Evolutionary conservation across 53 echinoderm and acorn worm genomes (phyloP), one percentile per base, ranked within the genome.

Genomic region (Holothuria leucospilota): DNA sequence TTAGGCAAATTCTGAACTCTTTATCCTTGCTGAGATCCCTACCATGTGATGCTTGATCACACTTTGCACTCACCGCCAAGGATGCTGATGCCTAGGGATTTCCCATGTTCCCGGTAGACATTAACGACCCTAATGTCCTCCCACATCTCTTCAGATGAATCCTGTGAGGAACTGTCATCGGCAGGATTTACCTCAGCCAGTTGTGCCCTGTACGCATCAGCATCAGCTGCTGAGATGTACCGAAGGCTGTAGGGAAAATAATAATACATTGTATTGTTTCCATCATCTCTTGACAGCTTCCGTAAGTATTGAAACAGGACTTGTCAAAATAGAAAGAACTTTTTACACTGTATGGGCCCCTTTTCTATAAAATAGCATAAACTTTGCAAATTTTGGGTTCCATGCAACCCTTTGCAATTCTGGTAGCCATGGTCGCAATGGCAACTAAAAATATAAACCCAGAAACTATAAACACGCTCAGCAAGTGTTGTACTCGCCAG

Each of bases 31-130:
- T 18, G 18, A 15, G 56, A 2, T 16, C 56, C 7, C 81, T 15
- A 21, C 2, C 1, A 25, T 46, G 56, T 24, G 24, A 4, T 56
- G 16, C 18, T 56, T 56, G 10, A 49, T 1, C 3, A 52, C 11
- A 29, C 3, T 78, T 12, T 41, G 40, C 21, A 71, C 87, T 86
- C 64, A 98, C 98, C 98, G 90, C 98, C 98, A 0, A 98, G 90
- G 60, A 98, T 98, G 71, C 98, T 98, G 87, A 98, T 98, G 13
- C 98, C 98, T 0, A 98, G 87, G 62, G 93, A 95, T 68, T 86
- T 90, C 18, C 90, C 90, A 1, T 88, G 87, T 74, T 95, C 95
- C 68, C 93, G 91, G 75, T 67, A 88, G 61, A 98, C 85, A 11
- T 85, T 81, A 52, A 98, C 98, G 9, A 91, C 93, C 29, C 92